Conservation (phyloP, 2,797 vertebrate species). For the Myripristis murdjan region DNA sequence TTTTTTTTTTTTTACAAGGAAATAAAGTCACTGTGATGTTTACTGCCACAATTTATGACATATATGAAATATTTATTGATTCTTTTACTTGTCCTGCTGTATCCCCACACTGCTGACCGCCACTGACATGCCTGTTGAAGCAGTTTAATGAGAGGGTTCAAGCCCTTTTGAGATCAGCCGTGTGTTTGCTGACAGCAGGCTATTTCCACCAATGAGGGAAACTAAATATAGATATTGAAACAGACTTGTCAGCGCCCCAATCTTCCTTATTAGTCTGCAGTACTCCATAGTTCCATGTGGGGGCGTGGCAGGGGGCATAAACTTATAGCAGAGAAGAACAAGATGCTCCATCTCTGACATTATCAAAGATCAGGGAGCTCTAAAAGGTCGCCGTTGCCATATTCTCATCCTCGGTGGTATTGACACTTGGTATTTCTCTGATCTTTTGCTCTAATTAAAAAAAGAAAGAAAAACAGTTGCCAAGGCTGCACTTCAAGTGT, state of each 20-base stretch:
- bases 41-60: slow-evolving; percentile 35
- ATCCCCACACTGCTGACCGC: slow-evolving; percentile 20
- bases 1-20: slow-evolving; percentile 39
- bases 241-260: neutral
- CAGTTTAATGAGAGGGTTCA: slow-evolving; percentile 33
- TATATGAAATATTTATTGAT: slow-evolving; percentile 27
- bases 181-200: slow-evolving; percentile 25
- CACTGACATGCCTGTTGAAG: slow-evolving; percentile 36
- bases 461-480: slow-evolving; percentile 82
- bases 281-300: slow-evolving; percentile 71
- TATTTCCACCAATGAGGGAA: slow-evolving; percentile 25
- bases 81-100: slow-evolving; percentile 13
- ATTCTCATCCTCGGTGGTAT: slow-evolving; percentile 81
- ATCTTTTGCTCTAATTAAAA: slow-evolving; percentile 88
- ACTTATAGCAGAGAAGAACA: slow-evolving; percentile 69
- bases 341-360: slow-evolving; percentile 83
- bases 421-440: slow-evolving; percentile 88
- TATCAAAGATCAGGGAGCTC: slow-evolving; percentile 85
- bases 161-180: slow-evolving; percentile 41
- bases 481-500: slow-evolving; percentile 62
- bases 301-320: slow-evolving; percentile 67
- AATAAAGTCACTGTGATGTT: slow-evolving; percentile 20
- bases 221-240: slow-evolving; percentile 49
- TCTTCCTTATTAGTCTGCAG: slow-evolving; percentile 60
- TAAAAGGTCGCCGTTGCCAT: slow-evolving; percentile 85